Percentiles rank a stretch among this genome's conserved stretches.
phyloP scores from a whole-genome alignment of 1,140 invertebrate genomes.

The Theocolax elegans region DNA sequence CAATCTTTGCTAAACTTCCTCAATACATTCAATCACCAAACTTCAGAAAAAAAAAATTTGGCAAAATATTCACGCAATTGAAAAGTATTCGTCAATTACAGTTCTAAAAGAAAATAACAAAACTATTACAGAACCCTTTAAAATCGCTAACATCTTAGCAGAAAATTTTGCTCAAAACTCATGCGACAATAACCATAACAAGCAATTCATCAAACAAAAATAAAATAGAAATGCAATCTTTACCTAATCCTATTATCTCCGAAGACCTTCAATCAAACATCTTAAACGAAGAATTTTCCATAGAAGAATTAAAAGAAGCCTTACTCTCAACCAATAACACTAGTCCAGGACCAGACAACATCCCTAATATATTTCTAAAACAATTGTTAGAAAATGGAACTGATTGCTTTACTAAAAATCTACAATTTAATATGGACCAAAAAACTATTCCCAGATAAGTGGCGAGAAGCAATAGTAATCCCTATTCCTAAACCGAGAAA shows the following conservation, averaged over 20 bases:
- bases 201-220: slow-evolving; percentile 36
- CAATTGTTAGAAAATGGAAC: slow-evolving; percentile 43
- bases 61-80: slow-evolving; percentile 18
- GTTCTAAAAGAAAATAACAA: background rate
- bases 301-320: slow-evolving; percentile 10
- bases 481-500: slow-evolving; percentile 58
- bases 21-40: background rate
- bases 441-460: slow-evolving; percentile 46
- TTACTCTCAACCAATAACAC: slow-evolving; percentile 8
- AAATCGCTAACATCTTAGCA: slow-evolving; percentile 44
- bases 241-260: background rate
- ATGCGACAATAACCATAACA: slow-evolving; percentile 41
- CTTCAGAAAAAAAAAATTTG: background rate
- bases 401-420: slow-evolving; percentile 43
- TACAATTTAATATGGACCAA: slow-evolving; percentile 48
- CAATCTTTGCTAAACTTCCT: slow-evolving; percentile 22
- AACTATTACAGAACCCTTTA: slow-evolving; percentile 12
- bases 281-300: background rate
- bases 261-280: background rate
- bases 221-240: slow-evolving; percentile 22
- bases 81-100: background rate
- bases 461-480: slow-evolving; percentile 57
- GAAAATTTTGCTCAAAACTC: slow-evolving; percentile 47
- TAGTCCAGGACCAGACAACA: slow-evolving; percentile 43
- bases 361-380: slow-evolving; percentile 47